A percentile compares a stretch with the other conserved stretches of the same genome.
Evolutionary conservation across 2,797 vertebrate genomes (phyloP).

Genomic region (Limnodromus scolopaceus): DNA sequence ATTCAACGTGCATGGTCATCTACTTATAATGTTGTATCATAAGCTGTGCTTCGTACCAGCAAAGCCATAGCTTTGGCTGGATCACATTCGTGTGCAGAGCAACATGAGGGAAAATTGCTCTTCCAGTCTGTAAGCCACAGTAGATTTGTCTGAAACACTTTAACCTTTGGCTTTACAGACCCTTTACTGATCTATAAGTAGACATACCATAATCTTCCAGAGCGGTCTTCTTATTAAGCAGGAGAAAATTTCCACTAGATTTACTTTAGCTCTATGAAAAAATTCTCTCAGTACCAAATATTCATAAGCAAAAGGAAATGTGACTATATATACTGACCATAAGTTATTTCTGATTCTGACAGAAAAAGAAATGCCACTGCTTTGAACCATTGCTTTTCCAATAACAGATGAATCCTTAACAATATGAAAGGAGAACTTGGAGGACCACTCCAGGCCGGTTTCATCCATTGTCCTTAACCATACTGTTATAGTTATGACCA

Average conservation of each 20-base stretch:
- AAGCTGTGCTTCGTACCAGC: background rate
- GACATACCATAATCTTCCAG: background rate
- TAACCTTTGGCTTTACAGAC: background rate
- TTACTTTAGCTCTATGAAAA: background rate
- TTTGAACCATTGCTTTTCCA: background rate
- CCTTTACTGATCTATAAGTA: background rate
- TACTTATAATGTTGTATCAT: background rate
- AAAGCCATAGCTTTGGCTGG: background rate
- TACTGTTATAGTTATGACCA: background rate
- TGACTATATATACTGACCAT: rapidly evolving
- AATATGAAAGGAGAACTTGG: background rate
- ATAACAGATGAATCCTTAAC: background rate
- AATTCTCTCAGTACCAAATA: background rate
- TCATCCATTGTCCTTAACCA: background rate
- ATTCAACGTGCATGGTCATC: background rate
- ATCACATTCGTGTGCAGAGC: background rate
- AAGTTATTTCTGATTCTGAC: background rate
- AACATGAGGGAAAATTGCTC: background rate
- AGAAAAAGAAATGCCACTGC: background rate
- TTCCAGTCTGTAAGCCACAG: background rate
- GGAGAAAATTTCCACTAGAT: background rate
- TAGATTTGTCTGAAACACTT: background rate
- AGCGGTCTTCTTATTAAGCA: background rate
- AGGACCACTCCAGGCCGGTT: background rate
- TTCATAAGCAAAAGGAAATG: background rate